Base-by-base conservation (phyloP, 2,797 vertebrate genomes). In the Helicolenus hilgendorfi region DNA sequence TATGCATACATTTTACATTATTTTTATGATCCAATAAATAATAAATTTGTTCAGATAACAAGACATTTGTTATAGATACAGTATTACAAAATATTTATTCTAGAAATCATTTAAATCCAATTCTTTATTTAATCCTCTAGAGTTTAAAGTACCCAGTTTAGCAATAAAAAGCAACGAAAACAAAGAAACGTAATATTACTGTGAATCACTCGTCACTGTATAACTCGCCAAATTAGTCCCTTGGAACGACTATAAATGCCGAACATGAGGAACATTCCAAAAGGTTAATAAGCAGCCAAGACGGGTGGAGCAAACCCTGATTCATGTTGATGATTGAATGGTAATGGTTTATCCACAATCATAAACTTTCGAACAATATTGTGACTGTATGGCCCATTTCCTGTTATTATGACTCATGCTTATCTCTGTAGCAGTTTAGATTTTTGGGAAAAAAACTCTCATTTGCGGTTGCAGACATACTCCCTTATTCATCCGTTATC, bases 261-360 rank as follows among this genome's bases (percentile, higher is more conserved):
- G 31, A 41, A 49, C 13, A 11, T 20, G 7, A 67, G 22, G n/a
- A 72, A 20, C n/a, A 10, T 2, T 38, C 13, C 6, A 3, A 56
- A 63, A 56, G 33, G 1, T 53, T 27, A 41, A 15, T 58, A 27
- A 36, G 41, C 14, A 49, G 59, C 26, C 49, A 27, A 8, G 2
- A 41, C 7, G 65, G 27, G 67, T 29, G 59, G 49, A 71, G 31
- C 49, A 53, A 15, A 55, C 20, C 7, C 1, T 36, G 74, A 77
- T 11, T 77, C 68, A 81, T 33, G 10, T 11, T 7, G n/a, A 73
- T 86, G 75, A 82, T 3, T 77, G 27, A 72, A 15, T 6, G n/a
- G 3, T 27, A 24, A 27, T 13, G 9, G 2, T 1, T 41, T 15
- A 5, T 5, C 1, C 9, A 26, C 27, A 41, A 2, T 29, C 15